A percentile compares a stretch with the other conserved stretches of the same genome.
Conservation (phyloP, 2,113 vertebrate species). For the Trematomus loennbergii region DNA sequence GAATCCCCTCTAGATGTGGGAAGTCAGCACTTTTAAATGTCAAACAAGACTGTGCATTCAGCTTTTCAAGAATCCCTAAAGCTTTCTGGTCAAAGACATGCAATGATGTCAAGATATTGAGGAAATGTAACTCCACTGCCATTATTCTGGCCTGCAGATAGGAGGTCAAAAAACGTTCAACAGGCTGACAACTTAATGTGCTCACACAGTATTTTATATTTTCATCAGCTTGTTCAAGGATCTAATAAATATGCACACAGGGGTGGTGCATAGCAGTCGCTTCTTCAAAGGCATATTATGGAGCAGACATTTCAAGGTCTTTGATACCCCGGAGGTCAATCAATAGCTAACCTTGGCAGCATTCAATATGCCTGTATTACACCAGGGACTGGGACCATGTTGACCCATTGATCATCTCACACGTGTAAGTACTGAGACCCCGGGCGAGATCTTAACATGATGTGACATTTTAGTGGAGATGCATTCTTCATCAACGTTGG, state of each 20-base stretch:
- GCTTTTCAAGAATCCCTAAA: constrained; percentile 30
- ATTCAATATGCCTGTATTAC: constrained; percentile 3
- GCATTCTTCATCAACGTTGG: background rate
- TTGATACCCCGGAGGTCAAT: constrained; percentile 41
- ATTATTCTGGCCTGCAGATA: constrained; percentile 8
- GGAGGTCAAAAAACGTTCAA: constrained; percentile 48
- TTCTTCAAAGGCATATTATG: constrained; percentile 11
- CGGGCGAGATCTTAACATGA: background rate
- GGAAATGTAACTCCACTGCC: constrained; percentile 31
- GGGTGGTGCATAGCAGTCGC: constrained; percentile 13
- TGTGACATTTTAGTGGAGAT: constrained; percentile 4
- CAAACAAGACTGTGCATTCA: constrained; percentile 32
- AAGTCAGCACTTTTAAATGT: constrained; percentile 63
- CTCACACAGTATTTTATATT: constrained; percentile 52
- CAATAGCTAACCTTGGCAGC: constrained; percentile 31
- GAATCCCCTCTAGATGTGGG: constrained; percentile 34
- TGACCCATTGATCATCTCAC: background rate
- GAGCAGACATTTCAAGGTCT: constrained; percentile 33
- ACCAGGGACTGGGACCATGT: constrained; percentile 15
- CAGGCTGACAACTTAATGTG: constrained; percentile 22
- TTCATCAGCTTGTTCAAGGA: constrained; percentile 29
- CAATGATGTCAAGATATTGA: constrained; percentile 29
- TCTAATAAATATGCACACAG: constrained; percentile 36
- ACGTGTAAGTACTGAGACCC: background rate
- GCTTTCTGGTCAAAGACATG: constrained; percentile 4